These are phyloP conservation scores for Sepiola atlantica DNA, from an alignment of 2,888 invertebrate species.

Conservation along the genomic window DNA sequence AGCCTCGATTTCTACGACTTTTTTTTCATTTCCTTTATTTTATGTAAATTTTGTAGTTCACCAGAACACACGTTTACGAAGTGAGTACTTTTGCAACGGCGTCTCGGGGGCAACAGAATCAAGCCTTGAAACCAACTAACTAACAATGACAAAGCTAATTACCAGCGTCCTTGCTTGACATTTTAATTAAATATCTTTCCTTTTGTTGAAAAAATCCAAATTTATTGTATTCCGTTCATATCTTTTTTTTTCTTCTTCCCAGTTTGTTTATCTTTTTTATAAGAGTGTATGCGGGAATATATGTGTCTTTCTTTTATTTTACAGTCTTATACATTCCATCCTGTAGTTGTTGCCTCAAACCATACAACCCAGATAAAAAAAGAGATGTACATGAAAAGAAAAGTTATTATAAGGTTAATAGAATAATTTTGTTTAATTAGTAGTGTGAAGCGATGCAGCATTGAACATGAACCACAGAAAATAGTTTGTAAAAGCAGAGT, in stretches of 20 bases:
- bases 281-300: background rate
- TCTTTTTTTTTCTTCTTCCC: background rate
- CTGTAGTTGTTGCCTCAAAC: background rate
- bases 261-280: background rate
- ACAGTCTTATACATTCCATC: background rate
- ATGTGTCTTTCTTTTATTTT: background rate
- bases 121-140: background rate
- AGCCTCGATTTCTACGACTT: background rate
- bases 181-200: conserved; percentile 32
- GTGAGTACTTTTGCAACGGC: background rate
- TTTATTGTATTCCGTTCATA: background rate
- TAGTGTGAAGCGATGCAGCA: no score
- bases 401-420: background rate
- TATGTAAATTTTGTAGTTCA: background rate
- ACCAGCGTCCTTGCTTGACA: conserved; percentile 12
- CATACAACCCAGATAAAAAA: background rate
- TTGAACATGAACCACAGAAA: no score
- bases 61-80: background rate
- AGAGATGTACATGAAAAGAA: background rate
- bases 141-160: background rate
- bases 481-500: no score
- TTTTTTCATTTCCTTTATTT: background rate
- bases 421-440: background rate
- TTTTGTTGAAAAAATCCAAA: background rate
- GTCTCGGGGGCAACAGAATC: background rate